phyloP scores from a whole-genome alignment of 1,140 invertebrate species.

The Hormaphis cornu region DNA sequence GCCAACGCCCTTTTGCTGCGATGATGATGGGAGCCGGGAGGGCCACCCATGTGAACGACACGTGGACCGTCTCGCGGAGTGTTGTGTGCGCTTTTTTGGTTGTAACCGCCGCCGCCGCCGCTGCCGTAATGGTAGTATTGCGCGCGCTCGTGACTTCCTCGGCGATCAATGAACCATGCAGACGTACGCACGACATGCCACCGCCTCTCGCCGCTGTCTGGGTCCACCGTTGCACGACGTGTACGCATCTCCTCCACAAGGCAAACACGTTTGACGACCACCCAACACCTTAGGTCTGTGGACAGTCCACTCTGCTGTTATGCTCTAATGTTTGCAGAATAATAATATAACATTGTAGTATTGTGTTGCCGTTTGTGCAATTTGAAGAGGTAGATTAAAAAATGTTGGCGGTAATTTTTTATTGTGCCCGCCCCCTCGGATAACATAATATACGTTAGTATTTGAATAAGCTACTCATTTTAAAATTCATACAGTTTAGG shows the following conservation, averaged over 20 bases:
- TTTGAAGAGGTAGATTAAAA: too few species aligned
- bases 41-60: slow-evolving; percentile 26
- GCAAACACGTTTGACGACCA: slow-evolving; percentile 27
- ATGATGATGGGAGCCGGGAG: too few species aligned
- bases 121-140: neutral
- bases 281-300: neutral
- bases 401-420: too few species aligned
- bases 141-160: slow-evolving; percentile 20
- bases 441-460: too few species aligned
- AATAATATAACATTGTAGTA: too few species aligned
- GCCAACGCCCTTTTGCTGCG: neutral
- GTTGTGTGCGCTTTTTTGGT: neutral
- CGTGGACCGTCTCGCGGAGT: neutral
- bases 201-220: neutral
- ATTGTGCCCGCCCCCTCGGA: too few species aligned
- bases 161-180: slow-evolving; percentile 30
- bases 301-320: neutral
- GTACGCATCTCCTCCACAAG: neutral
- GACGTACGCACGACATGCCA: neutral
- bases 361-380: too few species aligned
- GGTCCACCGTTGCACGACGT: neutral
- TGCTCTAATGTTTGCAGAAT: too few species aligned
- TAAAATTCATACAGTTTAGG: too few species aligned
- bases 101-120: neutral
- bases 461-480: too few species aligned